Base-by-base conservation (phyloP, 2,797 vertebrate genomes). In the Dermochelys coriacea region DNA sequence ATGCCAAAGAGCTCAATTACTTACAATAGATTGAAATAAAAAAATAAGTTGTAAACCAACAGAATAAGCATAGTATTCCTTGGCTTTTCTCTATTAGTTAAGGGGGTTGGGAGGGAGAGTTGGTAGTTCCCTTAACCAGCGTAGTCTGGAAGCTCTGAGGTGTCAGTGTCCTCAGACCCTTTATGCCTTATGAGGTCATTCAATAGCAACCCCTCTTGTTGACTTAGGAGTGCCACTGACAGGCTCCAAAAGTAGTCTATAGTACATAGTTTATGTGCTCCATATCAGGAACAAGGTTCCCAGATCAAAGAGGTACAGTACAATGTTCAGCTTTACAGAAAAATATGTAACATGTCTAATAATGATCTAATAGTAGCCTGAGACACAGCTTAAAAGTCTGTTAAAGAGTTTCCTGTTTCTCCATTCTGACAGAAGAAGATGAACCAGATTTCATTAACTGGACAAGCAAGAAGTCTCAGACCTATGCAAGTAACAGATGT, bases 221-320 rank as follows among this genome's bases (percentile, higher is more conserved):
- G 41, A 12, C 15, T 80, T n/a, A 78, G n/a, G 21, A 71, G 25
- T 12, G 47, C 47, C 64, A 68, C 6, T 68, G 14, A 34, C 2
- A 34, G 31, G 57, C 57, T 50, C 15, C 57, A 84, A 21, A 79
- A 78, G 27, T 57, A 19, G 8, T 7, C 2, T 45, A 37, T 18
- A 11, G 2, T 41, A 25, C 45, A 49, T 41, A 41, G 10, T 8
- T 49, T 29, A 49, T 0, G 0, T 2, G 0, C 0, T 5, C 23
- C 49, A 4, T 1, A 61, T 74, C 21, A 4, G 9, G 41, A 45
- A 49, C n/a, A 41, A 41, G 57, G n/a, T 75, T 50, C 50, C 52
- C 37, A 51, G 29, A 85, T 19, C 54, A 19, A 79, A 84, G 64
- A 86, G 71, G 54, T 93, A 80, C 45, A 52, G 59, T 3, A 64